Conservation (phyloP, 2,113 vertebrate genomes). For the Mesembrinibis cayennensis region DNA sequence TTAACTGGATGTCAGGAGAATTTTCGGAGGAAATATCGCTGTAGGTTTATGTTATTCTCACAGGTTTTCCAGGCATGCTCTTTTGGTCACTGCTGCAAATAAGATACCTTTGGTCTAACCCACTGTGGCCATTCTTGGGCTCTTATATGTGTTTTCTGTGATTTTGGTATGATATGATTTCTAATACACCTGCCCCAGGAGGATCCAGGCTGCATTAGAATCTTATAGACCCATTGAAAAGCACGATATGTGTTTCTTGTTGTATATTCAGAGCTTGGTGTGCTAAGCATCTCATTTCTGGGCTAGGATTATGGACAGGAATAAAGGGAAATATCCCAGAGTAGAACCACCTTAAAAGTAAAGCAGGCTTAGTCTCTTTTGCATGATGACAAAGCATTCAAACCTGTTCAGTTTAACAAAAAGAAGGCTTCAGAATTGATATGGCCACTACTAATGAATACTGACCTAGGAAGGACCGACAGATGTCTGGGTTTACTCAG, state of each 20-base stretch:
- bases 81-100: not conserved
- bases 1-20: not conserved
- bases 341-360: not conserved
- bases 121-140: not conserved
- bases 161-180: not conserved
- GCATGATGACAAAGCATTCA: not conserved
- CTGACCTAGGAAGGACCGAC: not conserved
- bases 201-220: not conserved
- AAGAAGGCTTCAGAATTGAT: not conserved
- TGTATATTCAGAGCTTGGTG: not conserved
- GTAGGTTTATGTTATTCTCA: not conserved
- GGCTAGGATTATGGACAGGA: not conserved
- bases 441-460: not conserved
- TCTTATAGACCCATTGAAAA: not conserved
- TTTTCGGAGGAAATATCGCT: not conserved
- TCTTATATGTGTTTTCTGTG: not conserved
- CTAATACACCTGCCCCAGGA: not conserved
- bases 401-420: not conserved
- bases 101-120: not conserved
- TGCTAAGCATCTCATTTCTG: not conserved
- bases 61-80: not conserved
- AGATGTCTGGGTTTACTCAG: not conserved
- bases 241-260: not conserved
- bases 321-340: not conserved
- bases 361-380: not conserved